A percentile compares a stretch with the other conserved stretches of the same genome.
These are phyloP conservation scores for Cerastis leucographa DNA, from an alignment of 2,888 invertebrate species.

Conservation along the genomic window DNA sequence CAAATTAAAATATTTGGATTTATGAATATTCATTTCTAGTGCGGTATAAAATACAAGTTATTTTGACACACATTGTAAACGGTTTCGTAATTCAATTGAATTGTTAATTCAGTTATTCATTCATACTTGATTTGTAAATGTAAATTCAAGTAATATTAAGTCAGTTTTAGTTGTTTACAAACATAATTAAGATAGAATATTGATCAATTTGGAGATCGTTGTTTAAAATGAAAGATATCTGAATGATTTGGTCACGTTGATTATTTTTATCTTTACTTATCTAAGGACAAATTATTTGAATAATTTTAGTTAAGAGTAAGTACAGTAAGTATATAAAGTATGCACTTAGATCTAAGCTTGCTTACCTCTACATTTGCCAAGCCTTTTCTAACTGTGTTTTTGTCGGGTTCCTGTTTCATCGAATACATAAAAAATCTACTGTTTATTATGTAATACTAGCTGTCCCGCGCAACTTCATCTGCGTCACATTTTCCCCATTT, in stretches of 20 bases:
- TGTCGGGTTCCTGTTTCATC: not conserved
- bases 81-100: slow-evolving; percentile 31
- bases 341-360: not conserved
- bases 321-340: not conserved
- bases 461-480: too few relatives aligned
- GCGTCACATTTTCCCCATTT: too few relatives aligned
- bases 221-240: not conserved
- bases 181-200: slow-evolving; percentile 39
- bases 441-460: not conserved
- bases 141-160: slow-evolving; percentile 30
- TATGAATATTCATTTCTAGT: slow-evolving; percentile 33
- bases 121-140: slow-evolving; percentile 29
- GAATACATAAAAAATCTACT: not conserved
- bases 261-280: not conserved
- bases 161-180: slow-evolving; percentile 34
- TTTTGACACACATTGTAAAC: slow-evolving; percentile 37
- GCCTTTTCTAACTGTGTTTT: not conserved
- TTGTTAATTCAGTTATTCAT: slow-evolving; percentile 35
- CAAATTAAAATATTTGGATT: slow-evolving; percentile 32
- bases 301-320: not conserved
- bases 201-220: slow-evolving; percentile 8
- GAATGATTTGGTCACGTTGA: not conserved
- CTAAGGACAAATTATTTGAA: not conserved
- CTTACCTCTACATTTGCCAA: not conserved
- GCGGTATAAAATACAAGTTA: slow-evolving; percentile 25